phyloP scores from a whole-genome alignment of 2,797 vertebrate genomes.

The Chloroceryle inda region DNA sequence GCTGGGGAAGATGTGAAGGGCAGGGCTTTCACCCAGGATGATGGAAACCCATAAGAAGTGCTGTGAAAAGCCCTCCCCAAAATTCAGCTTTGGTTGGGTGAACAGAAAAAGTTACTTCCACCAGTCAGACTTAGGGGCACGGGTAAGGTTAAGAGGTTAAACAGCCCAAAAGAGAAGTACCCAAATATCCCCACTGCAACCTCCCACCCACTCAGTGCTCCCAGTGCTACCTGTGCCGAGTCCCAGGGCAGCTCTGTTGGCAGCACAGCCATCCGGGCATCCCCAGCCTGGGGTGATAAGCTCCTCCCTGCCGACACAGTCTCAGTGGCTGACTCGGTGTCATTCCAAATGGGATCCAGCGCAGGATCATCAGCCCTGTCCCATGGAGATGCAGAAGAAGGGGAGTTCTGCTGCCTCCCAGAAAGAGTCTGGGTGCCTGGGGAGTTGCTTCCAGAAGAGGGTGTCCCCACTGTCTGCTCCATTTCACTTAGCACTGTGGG shows the following conservation, averaged over 20 bases:
- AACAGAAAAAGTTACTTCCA: not conserved
- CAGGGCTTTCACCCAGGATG: not conserved
- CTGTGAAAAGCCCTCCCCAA: not conserved
- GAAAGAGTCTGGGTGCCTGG: not conserved
- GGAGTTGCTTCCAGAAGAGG: slow-evolving; percentile 11
- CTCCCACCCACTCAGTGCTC: not conserved
- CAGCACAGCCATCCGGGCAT: slow-evolving; percentile 20
- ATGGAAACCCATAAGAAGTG: not conserved
- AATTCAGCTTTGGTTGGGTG: not conserved
- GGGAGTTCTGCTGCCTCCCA: slow-evolving; percentile 23
- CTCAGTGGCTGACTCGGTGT: slow-evolving; percentile 63
- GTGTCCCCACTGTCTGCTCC: slow-evolving; percentile 14
- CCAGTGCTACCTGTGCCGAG: slow-evolving; percentile 82
- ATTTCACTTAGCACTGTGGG: not conserved
- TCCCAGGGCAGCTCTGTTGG: slow-evolving; percentile 80
- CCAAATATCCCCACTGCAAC: not conserved
- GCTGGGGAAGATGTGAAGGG: not conserved
- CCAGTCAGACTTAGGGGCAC: accelerated
- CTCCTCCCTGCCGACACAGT: slow-evolving; percentile 21
- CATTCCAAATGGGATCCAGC: slow-evolving; percentile 25
- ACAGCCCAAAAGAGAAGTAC: not conserved
- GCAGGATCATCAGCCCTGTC: slow-evolving; percentile 52
- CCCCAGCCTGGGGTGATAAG: slow-evolving; percentile 53
- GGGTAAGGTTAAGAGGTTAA: not conserved
- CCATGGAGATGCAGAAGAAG: slow-evolving; percentile 73